Evolutionary conservation across 2,888 invertebrate species (phyloP), one percentile per base, ranked within the genome.

Genomic region (Cylloceria caligata): DNA sequence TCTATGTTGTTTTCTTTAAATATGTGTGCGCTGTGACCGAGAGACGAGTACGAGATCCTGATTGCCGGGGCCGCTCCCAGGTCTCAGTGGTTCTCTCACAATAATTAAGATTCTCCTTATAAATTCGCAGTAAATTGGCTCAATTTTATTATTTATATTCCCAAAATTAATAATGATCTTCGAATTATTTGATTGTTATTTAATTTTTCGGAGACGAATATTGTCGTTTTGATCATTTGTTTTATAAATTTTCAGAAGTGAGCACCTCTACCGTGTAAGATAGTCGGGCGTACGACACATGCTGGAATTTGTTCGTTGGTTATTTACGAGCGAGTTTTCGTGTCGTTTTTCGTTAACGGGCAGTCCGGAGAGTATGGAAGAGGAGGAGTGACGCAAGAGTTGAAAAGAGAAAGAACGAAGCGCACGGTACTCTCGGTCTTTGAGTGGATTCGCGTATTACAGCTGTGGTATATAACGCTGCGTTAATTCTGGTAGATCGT

Each of bases 311-410:
- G 90, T 90, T 89, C 88, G 81, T 62, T 62, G 85, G 85, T 88
- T 89, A 90, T 90, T 90, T 90, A 90, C 89, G 90, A 90, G 87
- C 88, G 88, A 89, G 87, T 89, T 90, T 89, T 87, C 89, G 88
- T 88, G 88, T 90, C 86, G 87, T 87, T 87, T 86, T 80, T 74
- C 83, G 80, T 75, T 80, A 74, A 78, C 80, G 57, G 49, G 68
- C 13, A 34, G 55, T 77, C 64, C n/a, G 52, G 49, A 11, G 68
- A 19, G 67, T 42, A 27, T 57, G n/a, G 19, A 52, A 45, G 60
- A 71, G 19, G 42, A 52, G 62, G 60, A 55, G 62, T 30, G 60
- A 74, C 39, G 68, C 34, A 69, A 64, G 74, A 65, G 65, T 16
- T 49, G n/a, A n/a, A n/a, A n/a, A n/a, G n/a, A n/a, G n/a, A n/a